phyloP scores from a whole-genome alignment of 2,888 invertebrate genomes.

The Entomobrya multifasciata region DNA sequence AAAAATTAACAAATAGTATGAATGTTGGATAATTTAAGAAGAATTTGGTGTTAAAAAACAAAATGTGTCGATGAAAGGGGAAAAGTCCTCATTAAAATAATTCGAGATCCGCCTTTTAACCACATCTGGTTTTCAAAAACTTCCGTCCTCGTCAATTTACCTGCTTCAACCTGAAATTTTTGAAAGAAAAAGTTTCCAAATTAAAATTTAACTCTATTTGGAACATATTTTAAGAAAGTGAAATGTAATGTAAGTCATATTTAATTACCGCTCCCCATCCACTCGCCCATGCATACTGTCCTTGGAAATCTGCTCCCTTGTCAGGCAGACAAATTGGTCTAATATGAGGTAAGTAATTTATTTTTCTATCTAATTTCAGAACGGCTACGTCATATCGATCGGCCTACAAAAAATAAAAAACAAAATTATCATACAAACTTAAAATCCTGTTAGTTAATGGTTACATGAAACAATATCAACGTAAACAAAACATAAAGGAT shows the following conservation, averaged over 20 bases:
- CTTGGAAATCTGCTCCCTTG: conserved; percentile 93
- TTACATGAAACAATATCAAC: neutral
- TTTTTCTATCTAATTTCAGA: conserved; percentile 91
- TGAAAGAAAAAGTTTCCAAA: conserved; percentile 30
- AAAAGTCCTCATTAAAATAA: no score
- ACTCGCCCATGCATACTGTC: conserved; percentile 95
- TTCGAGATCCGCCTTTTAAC: no score
- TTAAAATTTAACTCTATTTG: conserved; percentile 6
- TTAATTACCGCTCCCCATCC: conserved; percentile 92
- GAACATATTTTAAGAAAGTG: no score
- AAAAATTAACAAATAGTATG: neutral
- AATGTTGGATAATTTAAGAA: neutral
- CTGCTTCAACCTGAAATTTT: conserved; percentile 82
- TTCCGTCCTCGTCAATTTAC: no score
- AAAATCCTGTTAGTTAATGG: neutral
- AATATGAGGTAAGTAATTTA: conserved; percentile 93
- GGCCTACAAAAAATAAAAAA: conserved; percentile 82
- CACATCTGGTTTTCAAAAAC: neutral
- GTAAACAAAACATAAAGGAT: neutral
- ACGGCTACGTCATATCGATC: conserved; percentile 94
- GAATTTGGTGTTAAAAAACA: neutral
- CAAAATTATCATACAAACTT: neutral
- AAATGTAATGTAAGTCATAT: neutral
- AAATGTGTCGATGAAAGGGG: no score
- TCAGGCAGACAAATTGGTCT: conserved; percentile 95